Evolutionary conservation across 2,888 invertebrate genomes (phyloP).

Genomic region (Synanthedon myopaeformis): DNA sequence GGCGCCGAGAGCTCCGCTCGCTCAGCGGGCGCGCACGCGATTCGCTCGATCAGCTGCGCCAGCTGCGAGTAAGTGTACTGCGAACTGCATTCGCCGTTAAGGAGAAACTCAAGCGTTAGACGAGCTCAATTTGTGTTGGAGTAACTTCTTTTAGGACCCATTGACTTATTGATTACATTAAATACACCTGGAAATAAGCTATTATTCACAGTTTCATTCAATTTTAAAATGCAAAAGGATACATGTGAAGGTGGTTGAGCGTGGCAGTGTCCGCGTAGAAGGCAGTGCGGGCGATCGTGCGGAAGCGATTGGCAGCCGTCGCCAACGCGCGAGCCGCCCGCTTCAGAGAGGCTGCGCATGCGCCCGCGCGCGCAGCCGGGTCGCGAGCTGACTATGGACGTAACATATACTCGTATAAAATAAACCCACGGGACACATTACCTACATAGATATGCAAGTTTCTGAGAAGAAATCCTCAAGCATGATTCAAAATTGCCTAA

Average conservation of each 20-base stretch:
- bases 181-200: too few relatives aligned
- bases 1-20: constrained; percentile 30
- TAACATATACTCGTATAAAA: background rate
- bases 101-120: background rate
- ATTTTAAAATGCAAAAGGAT: constrained; percentile 13
- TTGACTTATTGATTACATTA: too few relatives aligned
- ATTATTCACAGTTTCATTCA: too few relatives aligned
- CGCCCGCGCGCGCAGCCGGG: constrained; percentile 40
- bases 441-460: too few relatives aligned
- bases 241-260: constrained; percentile 48
- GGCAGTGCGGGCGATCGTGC: constrained; percentile 44
- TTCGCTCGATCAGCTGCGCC: constrained; percentile 80
- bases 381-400: constrained; percentile 36
- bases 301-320: constrained; percentile 29
- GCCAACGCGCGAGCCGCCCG: constrained; percentile 30
- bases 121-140: background rate
- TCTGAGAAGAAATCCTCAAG: too few relatives aligned
- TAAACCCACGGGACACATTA: too few relatives aligned
- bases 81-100: constrained; percentile 58
- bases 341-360: constrained; percentile 38
- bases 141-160: background rate
- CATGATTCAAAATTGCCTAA: too few relatives aligned
- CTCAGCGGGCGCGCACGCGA: constrained; percentile 66
- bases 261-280: constrained; percentile 54
- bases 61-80: constrained; percentile 84